Base-by-base conservation (phyloP, 2,797 vertebrate genomes). In the Siniperca scherzeri region DNA sequence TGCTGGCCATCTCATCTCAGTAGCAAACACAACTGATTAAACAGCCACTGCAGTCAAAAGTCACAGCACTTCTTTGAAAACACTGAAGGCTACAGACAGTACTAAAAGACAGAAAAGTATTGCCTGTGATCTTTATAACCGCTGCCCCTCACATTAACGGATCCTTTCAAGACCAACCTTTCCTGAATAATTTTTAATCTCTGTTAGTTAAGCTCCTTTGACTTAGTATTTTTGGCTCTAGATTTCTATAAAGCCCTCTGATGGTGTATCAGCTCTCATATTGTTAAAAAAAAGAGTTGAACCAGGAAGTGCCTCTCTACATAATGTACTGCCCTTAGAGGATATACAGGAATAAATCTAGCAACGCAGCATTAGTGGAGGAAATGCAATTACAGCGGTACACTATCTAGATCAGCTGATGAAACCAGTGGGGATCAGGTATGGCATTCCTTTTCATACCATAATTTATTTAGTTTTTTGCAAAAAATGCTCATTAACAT, bases 11-110 rank as follows among this genome's bases (percentile, higher is more conserved):
- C 78, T 85, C 79, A 85, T 86, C 77, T 87, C 77, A 69, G 69
- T 81, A 56, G 82, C 73, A 88, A 89, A 91, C 76, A 74, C 44
- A 81, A 69, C 53, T 74, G 87, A 90, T 86, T 87, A 83, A 92
- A 91, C 78, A 87, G 17, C 75, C 57, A 27, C 36, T 25, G 59
- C 44, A 36, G 59, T 33, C 48, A 70, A 67, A 78, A 71, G 60
- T 67, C 77, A 67, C 61, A 50, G 71, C 19, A 48, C 62, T 17
- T 75, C 25, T 74, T 64, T 55, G 13, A 76, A 81, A 82, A 74
- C 70, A 61, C 64, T 2, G 17, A 66, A 64, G 70, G 66, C 30
- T 53, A 46, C 27, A 65, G 27, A 60, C 27, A 50, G 30, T 5
- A 11, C 10, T n/a, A 38, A 57, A 71, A 72, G 33, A 38, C 11